Evolutionary conservation across 1,140 invertebrate species (phyloP).

Genomic region (Araneus ventricosus): DNA sequence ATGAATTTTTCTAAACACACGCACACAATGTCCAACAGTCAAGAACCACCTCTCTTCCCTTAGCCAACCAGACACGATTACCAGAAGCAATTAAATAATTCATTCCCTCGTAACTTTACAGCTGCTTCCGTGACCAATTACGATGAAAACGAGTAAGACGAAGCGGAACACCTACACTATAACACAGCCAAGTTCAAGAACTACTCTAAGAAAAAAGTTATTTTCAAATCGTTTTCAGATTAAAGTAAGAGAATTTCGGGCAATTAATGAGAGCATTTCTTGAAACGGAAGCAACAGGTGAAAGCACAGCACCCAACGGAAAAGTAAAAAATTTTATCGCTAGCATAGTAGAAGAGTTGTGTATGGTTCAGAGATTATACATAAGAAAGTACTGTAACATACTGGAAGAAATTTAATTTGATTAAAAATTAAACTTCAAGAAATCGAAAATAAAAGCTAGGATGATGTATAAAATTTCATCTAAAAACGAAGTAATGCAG

Average conservation of each 20-base stretch:
- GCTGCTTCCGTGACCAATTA: slow-evolving; percentile 50
- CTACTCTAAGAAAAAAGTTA: background rate
- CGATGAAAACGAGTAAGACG: background rate
- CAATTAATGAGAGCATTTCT: background rate
- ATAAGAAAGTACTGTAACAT: too few species aligned
- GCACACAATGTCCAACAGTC: background rate
- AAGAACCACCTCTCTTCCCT: background rate
- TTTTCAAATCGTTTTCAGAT: background rate
- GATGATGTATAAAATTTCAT: too few species aligned
- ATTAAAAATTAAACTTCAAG: too few species aligned
- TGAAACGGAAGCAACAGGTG: background rate
- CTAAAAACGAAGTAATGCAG: too few species aligned
- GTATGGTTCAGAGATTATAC: too few species aligned
- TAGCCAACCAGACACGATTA: background rate
- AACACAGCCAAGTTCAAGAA: background rate
- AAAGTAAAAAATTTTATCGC: background rate
- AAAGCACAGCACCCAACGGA: background rate
- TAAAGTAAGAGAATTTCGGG: background rate
- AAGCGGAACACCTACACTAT: slow-evolving; percentile 27
- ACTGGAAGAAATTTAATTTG: too few species aligned
- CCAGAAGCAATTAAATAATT: slow-evolving; percentile 50
- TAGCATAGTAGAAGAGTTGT: too few species aligned
- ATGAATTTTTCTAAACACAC: slow-evolving; percentile 13
- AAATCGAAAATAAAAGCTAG: too few species aligned
- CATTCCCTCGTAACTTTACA: slow-evolving; percentile 34